Evolutionary conservation across 2,797 vertebrate genomes (phyloP).

Genomic region (Pogoniulus pusillus): DNA sequence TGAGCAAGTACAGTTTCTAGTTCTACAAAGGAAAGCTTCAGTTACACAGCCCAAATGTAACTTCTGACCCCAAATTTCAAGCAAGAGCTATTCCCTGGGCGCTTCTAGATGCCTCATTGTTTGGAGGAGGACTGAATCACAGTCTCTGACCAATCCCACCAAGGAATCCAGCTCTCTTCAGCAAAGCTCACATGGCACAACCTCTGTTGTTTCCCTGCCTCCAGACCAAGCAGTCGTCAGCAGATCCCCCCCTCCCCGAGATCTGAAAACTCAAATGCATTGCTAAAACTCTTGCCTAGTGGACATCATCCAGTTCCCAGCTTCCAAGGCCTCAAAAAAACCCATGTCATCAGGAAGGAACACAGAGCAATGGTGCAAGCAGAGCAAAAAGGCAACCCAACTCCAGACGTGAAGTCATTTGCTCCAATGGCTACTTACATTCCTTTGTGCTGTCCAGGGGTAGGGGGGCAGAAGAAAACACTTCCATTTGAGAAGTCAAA

Average conservation of each 20-base stretch:
- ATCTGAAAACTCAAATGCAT: background rate
- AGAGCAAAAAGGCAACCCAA: background rate
- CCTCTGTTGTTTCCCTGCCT: background rate
- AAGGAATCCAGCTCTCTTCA: background rate
- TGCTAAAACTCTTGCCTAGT: background rate
- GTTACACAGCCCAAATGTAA: background rate
- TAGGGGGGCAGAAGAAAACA: background rate
- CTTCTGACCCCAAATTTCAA: background rate
- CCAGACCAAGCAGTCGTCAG: background rate
- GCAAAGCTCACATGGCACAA: background rate
- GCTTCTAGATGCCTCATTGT: background rate
- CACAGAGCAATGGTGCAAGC: background rate
- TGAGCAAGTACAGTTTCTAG: background rate
- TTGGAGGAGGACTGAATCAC: background rate
- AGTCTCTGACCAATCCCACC: background rate
- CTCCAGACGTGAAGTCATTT: background rate
- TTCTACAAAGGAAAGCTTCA: rapidly evolving
- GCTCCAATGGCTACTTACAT: background rate
- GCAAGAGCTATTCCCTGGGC: background rate
- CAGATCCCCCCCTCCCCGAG: rapidly evolving
- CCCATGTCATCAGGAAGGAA: background rate
- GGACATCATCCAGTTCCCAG: background rate
- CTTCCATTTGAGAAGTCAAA: background rate
- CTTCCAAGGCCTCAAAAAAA: conserved; percentile 6
- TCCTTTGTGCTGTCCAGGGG: rapidly evolving